Base-by-base conservation (phyloP, 2,113 vertebrate genomes). In the Pongo abelii region DNA sequence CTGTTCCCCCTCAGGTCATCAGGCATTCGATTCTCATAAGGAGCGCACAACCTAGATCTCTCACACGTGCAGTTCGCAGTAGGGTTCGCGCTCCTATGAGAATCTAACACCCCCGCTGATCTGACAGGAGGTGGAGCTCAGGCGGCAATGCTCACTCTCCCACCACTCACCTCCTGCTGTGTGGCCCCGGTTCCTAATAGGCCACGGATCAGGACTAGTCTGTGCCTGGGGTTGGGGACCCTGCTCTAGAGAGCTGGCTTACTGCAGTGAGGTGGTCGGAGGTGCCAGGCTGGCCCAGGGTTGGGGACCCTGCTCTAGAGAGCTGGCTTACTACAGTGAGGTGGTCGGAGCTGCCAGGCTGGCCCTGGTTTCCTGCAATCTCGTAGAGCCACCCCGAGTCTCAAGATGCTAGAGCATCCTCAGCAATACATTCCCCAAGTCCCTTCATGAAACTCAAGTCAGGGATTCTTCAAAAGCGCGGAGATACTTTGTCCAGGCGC, bases 251-350 rank as follows among this genome's bases (percentile, higher is more conserved):
- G 27, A 64, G 61, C 61, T 64, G 61, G 10, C 61, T 64, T 64
- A 25, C 10, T 64, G 23, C 61, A 64, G 27, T 64, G 27, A 64
- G 61, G 11, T n/a, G 8, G 57, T 59, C 7, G 1, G 38, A 25
- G 17, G 8, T 3, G 0, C 46, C 6, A 0, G 25, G 38, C 40
- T 1, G 38, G 40, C 10, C 57, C 22, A 8, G 57, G 55, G 55
- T 57, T 59, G 57, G 57, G 8, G 57, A 25, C 59, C 59, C 59
- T 61, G 59, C 59, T 61, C 11, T 64, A 11, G 59, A 64, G 61
- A 64, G 61, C 43, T 57, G 2, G 9, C 3, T 43, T 35, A 43
- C 0, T 0, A 8, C 8, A 7, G 4, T 4, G 61, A 30, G 61
- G 61, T 64, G 11, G 61, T 64, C 8, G 11, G 40, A 25, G 22